Evolutionary conservation across 2,113 vertebrate genomes (phyloP).

Genomic region (Chiloscyllium plagiosum): DNA sequence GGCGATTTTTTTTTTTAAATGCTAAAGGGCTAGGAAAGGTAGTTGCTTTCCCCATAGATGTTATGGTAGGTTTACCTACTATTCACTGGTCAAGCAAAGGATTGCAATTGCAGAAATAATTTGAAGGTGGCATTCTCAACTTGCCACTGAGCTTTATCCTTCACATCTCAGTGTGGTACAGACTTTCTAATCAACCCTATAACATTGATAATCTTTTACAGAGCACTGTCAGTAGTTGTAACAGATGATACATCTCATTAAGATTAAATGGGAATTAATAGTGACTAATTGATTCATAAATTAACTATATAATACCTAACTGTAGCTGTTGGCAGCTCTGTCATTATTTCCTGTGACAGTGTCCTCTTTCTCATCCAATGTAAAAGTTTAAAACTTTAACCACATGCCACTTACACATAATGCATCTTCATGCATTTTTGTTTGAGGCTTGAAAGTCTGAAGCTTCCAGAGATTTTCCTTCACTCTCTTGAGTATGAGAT

Average conservation of each 20-base stretch:
- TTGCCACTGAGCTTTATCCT: not conserved
- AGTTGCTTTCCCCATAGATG: not conserved
- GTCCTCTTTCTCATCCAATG: not conserved
- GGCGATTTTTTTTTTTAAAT: not conserved
- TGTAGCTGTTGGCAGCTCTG: not conserved
- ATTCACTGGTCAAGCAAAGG: not conserved
- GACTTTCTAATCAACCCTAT: not conserved
- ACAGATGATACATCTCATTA: not conserved
- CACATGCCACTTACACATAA: not conserved
- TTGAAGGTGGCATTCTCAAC: not conserved
- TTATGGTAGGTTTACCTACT: not conserved
- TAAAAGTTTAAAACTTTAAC: not conserved
- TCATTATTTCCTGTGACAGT: not conserved
- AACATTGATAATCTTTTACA: not conserved
- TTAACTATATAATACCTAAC: not conserved
- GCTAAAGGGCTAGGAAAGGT: not conserved
- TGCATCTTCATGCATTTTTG: not conserved
- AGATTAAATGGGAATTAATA: not conserved
- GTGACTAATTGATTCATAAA: not conserved
- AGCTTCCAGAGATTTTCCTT: not conserved
- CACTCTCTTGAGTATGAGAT: no score
- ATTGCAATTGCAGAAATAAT: not conserved
- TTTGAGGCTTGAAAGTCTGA: not conserved
- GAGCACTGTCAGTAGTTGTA: not conserved
- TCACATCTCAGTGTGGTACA: not conserved